Evolutionary conservation across 2,888 invertebrate species (phyloP), one percentile per base, ranked within the genome.

Genomic region (Drosophila pseudotalamancana): DNA sequence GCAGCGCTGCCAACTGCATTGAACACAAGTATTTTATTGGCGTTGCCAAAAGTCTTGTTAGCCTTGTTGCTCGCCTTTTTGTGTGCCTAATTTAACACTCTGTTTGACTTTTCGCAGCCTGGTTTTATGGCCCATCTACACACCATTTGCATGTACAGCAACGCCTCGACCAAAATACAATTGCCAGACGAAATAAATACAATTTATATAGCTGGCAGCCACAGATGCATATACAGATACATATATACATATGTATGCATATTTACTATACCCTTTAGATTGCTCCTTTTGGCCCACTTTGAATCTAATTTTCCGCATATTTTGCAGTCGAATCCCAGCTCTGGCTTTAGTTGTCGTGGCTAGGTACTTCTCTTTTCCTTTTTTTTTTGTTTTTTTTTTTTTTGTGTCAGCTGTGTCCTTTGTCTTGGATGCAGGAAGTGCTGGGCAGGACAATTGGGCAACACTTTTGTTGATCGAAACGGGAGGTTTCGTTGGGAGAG

Each of bases 231-330:
- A n/a, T n/a, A n/a, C n/a, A n/a, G n/a, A n/a, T n/a, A n/a, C n/a
- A n/a, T n/a, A n/a, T n/a, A n/a, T n/a, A n/a, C n/a, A n/a, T n/a
- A n/a, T n/a, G n/a, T n/a, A n/a, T n/a, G n/a, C n/a, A n/a, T n/a
- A n/a, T n/a, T n/a, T n/a, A n/a, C n/a, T n/a, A n/a, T n/a, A n/a
- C n/a, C n/a, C n/a, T n/a, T n/a, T n/a, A n/a, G n/a, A n/a, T 25
- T 19, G 25, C 3, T 14, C 18, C 25, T 6, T n/a, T n/a, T 25
- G 18, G 31, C 19, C 43, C 53, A 40, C 46, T 32, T 37, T 64
- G 65, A 77, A 77, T 83, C 66, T 77, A 86, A 83, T 87, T 87
- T 87, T 87, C 66, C 68, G 77, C 88, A 83, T 83, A 72, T 83
- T 87, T 87, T 61, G 48, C 40, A 9, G 18, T n/a, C 18, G 9